Evolutionary conservation across 2,797 vertebrate species (phyloP).

Genomic region (Chelmon rostratus): DNA sequence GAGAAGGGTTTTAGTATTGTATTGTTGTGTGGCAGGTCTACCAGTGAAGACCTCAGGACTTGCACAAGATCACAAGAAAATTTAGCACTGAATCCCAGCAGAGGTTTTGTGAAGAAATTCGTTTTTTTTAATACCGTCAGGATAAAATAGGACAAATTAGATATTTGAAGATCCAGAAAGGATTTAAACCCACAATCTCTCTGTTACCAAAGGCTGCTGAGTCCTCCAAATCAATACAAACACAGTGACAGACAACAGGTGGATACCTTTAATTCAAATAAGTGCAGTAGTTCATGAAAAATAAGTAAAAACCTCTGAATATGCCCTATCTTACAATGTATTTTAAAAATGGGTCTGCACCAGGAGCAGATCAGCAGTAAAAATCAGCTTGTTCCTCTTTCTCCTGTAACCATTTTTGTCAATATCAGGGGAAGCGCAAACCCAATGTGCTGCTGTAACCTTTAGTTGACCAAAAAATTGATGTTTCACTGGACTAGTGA

Average conservation of each 20-base stretch:
- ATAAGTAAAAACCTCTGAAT: background rate
- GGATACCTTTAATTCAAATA: background rate
- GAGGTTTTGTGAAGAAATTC: background rate
- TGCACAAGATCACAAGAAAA: background rate
- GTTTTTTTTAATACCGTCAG: background rate
- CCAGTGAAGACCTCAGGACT: background rate
- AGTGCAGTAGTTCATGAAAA: background rate
- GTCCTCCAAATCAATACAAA: background rate
- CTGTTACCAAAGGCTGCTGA: background rate
- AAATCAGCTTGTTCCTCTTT: background rate
- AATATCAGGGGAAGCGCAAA: too few species aligned
- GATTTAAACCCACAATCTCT: background rate
- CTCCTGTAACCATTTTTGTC: background rate
- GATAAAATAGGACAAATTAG: background rate
- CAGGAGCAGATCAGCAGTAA: background rate
- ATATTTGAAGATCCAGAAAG: background rate
- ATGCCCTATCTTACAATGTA: background rate
- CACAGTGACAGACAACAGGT: background rate
- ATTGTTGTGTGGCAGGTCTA: background rate
- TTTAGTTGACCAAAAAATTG: background rate
- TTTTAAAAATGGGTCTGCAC: background rate
- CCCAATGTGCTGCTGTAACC: background rate
- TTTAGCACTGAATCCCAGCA: background rate
- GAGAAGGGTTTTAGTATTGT: background rate
- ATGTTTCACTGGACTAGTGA: background rate